Base-by-base conservation (phyloP, 2,888 invertebrate species). In the Andrena dorsata region DNA sequence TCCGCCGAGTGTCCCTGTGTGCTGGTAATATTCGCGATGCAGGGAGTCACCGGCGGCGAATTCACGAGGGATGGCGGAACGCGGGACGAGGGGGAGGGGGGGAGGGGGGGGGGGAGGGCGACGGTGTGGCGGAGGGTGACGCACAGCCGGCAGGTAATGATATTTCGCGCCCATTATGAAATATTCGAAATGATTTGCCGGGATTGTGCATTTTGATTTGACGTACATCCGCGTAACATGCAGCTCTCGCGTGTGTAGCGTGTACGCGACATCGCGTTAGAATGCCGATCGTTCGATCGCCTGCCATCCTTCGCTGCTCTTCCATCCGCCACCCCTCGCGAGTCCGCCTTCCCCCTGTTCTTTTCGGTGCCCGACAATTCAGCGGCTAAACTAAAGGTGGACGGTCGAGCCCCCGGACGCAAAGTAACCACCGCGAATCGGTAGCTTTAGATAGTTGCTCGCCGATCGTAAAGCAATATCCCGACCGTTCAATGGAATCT, bases 171-270 rank as follows among this genome's bases (percentile, higher is more conserved):
- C 91, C 92, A 92, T 92, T 92, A 92, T 93, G 92, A 93, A 93
- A 93, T 93, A 93, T 92, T 92, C 92, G 91, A 91, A 93, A 93
- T 93, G 90, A 93, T 93, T 93, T 91, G 90, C 87, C 90, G 89
- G 91, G 90, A 92, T 92, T 92, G 92, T 91, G 91, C 92, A 93
- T 93, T 92, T 92, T 92, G 92, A 93, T 93, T 92, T 91, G 92
- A 91, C 90, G 91, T 90, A 89, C 89, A 89, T 88, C 86, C 88
- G 86, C 85, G 89, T 64, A 51, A 68, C 76, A 51, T 69, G 53
- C 32, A 71, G 26, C 41, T 41, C 49, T 51, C 30, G 7, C 65
- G 30, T 20, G 61, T 70, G 49, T 51, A 20, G 56, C 35, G 41
- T 53, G 47, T 47, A 32, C 41, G 70, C 71, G 65, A 56, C 41